phyloP scores from a whole-genome alignment of 2,888 invertebrate genomes.

The Athalia cordata region DNA sequence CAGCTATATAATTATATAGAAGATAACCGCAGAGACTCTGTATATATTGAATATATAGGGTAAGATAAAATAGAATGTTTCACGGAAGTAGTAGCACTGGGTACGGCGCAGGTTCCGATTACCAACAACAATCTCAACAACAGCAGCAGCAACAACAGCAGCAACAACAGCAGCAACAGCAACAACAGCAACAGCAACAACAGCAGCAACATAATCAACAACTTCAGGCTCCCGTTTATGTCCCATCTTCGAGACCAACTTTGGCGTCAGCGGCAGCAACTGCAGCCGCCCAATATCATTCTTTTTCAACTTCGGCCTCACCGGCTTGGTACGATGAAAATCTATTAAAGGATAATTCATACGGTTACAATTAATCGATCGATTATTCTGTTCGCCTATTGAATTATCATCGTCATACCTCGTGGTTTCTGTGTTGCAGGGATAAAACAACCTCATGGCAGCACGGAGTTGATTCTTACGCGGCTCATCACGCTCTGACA shows the following conservation, averaged over 20 bases:
- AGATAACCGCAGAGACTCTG: no score
- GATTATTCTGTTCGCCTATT: not conserved
- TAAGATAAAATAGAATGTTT: slow-evolving; percentile 62
- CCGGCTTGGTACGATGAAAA: slow-evolving; percentile 66
- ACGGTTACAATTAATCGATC: not conserved
- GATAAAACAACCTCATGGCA: slow-evolving; percentile 72
- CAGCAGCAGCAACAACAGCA: slow-evolving; percentile 71
- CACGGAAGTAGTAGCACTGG: slow-evolving; percentile 71
- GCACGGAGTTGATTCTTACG: slow-evolving; percentile 71
- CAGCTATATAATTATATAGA: no score
- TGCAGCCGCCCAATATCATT: slow-evolving; percentile 72
- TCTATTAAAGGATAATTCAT: not conserved
- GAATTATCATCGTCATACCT: not conserved
- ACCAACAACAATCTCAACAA: slow-evolving; percentile 69
- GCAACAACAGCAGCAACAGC: slow-evolving; percentile 69
- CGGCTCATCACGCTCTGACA: slow-evolving; percentile 69
- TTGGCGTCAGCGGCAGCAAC: slow-evolving; percentile 75
- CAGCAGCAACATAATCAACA: slow-evolving; percentile 67
- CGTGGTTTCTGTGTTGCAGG: slow-evolving; percentile 56
- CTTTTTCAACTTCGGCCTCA: slow-evolving; percentile 70
- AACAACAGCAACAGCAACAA: slow-evolving; percentile 68
- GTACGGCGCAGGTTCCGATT: slow-evolving; percentile 71
- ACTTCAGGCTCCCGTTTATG: slow-evolving; percentile 80
- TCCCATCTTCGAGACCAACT: slow-evolving; percentile 78
- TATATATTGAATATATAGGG: not conserved